Percentiles rank a stretch among this genome's conserved stretches.
Conservation (phyloP, 2,888 invertebrate species). For the Urechis unicinctus region DNA sequence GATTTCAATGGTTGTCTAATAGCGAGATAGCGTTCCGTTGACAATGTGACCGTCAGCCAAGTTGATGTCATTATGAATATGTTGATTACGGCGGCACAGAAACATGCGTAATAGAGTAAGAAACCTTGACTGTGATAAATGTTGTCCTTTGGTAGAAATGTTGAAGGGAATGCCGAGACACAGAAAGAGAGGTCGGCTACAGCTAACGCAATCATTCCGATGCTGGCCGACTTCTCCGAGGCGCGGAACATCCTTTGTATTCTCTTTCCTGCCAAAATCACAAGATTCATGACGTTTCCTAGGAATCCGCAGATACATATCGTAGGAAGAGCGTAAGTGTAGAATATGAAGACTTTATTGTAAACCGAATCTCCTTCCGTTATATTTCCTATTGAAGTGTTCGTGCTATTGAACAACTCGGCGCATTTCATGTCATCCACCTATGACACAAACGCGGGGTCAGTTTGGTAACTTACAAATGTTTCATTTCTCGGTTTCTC, state of each 20-base stretch:
- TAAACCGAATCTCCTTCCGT: conserved; percentile 16
- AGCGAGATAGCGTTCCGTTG: conserved; percentile 22
- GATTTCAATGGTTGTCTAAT: conserved; percentile 24
- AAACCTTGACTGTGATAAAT: conserved; percentile 9
- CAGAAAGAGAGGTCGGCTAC: conserved; percentile 65
- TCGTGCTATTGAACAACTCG: too few relatives aligned
- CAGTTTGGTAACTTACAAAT: too few relatives aligned
- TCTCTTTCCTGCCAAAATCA: conserved; percentile 61
- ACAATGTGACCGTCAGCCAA: conserved; percentile 35
- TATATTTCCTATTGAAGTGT: conserved; percentile 1
- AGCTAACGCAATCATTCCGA: conserved; percentile 67
- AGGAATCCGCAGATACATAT: conserved; percentile 23
- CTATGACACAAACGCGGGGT: too few relatives aligned
- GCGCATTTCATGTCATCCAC: too few relatives aligned
- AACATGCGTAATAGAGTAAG: conserved; percentile 20
- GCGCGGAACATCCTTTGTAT: conserved; percentile 16
- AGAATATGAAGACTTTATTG: conserved; percentile 18
- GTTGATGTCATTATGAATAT: conserved; percentile 62
- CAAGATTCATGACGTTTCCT: conserved; percentile 71
- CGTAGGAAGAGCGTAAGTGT: conserved; percentile 22
- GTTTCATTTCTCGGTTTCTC: too few relatives aligned
- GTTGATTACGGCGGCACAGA: conserved; percentile 34
- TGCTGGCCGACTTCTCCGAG: conserved; percentile 34
- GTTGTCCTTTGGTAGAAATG: conserved; percentile 21
- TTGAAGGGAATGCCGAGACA: conserved; percentile 26